Percentiles rank a stretch among this genome's conserved stretches.
Evolutionary conservation across 2,113 vertebrate genomes (phyloP).

Genomic region (Danionella cerebrum): DNA sequence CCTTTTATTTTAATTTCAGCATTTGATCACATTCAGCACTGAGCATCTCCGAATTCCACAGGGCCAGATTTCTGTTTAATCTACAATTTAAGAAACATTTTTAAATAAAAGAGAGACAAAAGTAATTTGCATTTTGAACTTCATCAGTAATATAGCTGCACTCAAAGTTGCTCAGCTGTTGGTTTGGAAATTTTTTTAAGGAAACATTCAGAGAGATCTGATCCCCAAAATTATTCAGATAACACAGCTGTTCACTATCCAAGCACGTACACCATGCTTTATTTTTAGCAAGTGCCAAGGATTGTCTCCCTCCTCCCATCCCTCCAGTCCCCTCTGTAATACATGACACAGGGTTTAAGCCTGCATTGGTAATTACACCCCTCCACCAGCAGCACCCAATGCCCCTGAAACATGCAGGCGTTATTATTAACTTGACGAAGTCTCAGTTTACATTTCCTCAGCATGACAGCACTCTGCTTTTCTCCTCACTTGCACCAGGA

Average conservation of each 20-base stretch:
- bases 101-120: no score
- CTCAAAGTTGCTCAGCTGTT: no score
- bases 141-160: no score
- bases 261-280: constrained; percentile 59
- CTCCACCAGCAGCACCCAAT: constrained; percentile 29
- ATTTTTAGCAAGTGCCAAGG: constrained; percentile 64
- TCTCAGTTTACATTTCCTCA: constrained; percentile 44
- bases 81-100: no score
- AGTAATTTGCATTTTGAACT: no score
- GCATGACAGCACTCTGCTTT: constrained; percentile 47
- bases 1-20: no score
- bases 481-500: constrained; percentile 1
- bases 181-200: background rate
- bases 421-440: constrained; percentile 48
- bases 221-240: constrained; percentile 7
- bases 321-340: constrained; percentile 1
- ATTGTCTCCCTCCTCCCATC: constrained; percentile 36
- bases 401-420: constrained; percentile 40
- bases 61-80: no score
- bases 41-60: no score
- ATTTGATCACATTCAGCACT: no score
- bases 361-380: constrained; percentile 53
- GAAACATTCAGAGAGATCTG: background rate
- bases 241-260: constrained; percentile 60
- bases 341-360: constrained; percentile 48